Percentiles rank a stretch among this genome's conserved stretches.
phyloP scores from a whole-genome alignment of 2,888 invertebrate genomes.

The Auanema sp. region DNA sequence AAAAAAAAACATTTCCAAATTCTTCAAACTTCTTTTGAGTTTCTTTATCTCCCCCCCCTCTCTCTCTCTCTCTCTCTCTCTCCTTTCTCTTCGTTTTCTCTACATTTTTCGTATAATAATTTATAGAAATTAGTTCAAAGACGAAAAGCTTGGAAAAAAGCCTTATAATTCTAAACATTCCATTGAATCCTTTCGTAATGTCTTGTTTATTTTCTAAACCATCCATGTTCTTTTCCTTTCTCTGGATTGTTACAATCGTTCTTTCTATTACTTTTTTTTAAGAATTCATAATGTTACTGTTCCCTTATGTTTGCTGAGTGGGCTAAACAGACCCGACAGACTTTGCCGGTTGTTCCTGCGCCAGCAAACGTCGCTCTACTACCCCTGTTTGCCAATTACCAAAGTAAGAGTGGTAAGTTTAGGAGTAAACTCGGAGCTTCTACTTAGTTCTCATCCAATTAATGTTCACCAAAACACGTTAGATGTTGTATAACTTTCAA shows the following conservation, averaged over 20 bases:
- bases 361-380: conserved; percentile 19
- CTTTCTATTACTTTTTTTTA: too few relatives aligned
- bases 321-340: conserved; percentile 12
- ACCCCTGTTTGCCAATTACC: conserved; percentile 7
- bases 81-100: not conserved
- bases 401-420: not conserved
- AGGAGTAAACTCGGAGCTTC: not conserved
- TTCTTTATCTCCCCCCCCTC: not conserved
- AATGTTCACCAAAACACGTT: too few relatives aligned
- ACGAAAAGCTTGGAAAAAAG: too few relatives aligned
- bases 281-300: too few relatives aligned
- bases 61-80: conserved; percentile 5
- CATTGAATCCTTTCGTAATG: too few relatives aligned
- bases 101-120: not conserved
- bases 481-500: too few relatives aligned
- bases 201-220: too few relatives aligned
- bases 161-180: too few relatives aligned
- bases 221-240: too few relatives aligned
- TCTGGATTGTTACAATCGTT: too few relatives aligned
- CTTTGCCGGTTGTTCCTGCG: conserved; percentile 8
- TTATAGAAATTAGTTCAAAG: too few relatives aligned
- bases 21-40: conserved; percentile 1
- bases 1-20: conserved; percentile 1
- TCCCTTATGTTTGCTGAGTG: conserved; percentile 16
- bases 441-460: too few relatives aligned